phyloP scores from a whole-genome alignment of 2,797 vertebrate species.

The Neostethus bicornis region DNA sequence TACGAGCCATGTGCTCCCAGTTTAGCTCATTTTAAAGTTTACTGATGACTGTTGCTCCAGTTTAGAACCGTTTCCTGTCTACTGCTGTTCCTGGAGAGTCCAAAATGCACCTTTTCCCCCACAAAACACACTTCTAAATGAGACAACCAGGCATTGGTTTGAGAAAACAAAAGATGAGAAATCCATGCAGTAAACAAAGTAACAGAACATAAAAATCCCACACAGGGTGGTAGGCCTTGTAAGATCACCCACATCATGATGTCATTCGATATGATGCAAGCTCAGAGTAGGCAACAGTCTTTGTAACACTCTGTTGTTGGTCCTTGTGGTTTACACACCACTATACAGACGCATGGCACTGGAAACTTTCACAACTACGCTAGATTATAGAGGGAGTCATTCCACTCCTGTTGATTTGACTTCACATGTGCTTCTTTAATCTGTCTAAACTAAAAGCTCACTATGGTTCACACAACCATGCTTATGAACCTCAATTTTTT shows the following conservation, averaged over 20 bases:
- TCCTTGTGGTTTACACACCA: constrained; percentile 49
- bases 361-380: constrained; percentile 33
- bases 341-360: constrained; percentile 67
- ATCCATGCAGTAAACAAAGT: constrained; percentile 60
- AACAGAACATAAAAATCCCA: constrained; percentile 43
- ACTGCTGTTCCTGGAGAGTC: constrained; percentile 21
- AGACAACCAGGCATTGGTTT: constrained; percentile 29
- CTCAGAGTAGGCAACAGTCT: constrained; percentile 12
- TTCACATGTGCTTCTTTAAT: constrained; percentile 21
- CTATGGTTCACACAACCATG: constrained; percentile 24
- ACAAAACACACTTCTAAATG: constrained; percentile 26
- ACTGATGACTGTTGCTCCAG: constrained; percentile 14
- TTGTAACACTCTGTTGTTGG: constrained; percentile 36
- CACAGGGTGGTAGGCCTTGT: constrained; percentile 38
- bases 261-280: constrained; percentile 11
- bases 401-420: constrained; percentile 11
- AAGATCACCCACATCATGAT: constrained; percentile 42
- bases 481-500: constrained; percentile 11
- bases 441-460: constrained; percentile 25
- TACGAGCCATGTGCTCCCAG: constrained; percentile 11
- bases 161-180: constrained; percentile 33
- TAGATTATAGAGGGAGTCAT: constrained; percentile 1
- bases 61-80: constrained; percentile 5
- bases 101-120: constrained; percentile 48
- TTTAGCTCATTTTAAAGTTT: constrained; percentile 24